These are phyloP conservation scores for Eospalax fontanierii DNA, from an alignment of 2,797 vertebrate species.

Conservation along the genomic window DNA sequence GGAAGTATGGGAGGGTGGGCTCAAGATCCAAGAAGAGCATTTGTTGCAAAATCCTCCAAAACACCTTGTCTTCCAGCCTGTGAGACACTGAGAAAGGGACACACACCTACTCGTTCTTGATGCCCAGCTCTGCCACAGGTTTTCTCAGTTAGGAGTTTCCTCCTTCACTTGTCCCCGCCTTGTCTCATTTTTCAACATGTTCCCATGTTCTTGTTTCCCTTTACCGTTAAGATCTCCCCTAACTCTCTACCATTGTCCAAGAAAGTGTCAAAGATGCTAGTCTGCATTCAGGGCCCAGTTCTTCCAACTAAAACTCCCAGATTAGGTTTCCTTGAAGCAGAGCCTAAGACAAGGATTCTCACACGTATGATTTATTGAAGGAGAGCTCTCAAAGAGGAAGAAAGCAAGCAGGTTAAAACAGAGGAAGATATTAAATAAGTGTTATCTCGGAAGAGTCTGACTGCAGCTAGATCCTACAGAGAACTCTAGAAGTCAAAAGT, in stretches of 20 bases:
- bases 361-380: not conserved
- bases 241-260: not conserved
- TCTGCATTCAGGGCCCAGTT: not conserved
- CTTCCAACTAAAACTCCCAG: not conserved
- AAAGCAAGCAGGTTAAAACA: not conserved
- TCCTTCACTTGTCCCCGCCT: not conserved
- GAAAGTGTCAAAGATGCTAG: not conserved
- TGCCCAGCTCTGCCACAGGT: not conserved
- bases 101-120: not conserved
- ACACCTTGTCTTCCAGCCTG: not conserved
- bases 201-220: not conserved
- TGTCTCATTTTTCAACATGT: not conserved
- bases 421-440: not conserved
- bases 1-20: constrained; percentile 18
- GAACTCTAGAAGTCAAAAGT: not conserved
- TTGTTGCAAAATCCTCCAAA: constrained; percentile 14
- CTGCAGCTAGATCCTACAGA: not conserved
- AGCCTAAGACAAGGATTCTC: not conserved
- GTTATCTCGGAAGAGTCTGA: not conserved
- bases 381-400: not conserved
- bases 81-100: not conserved
- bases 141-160: not conserved
- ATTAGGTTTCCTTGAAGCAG: not conserved
- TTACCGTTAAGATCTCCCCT: not conserved
- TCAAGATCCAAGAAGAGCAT: constrained; percentile 1